Conservation (phyloP, 2,797 vertebrate species). For the Harpagifer antarcticus region DNA sequence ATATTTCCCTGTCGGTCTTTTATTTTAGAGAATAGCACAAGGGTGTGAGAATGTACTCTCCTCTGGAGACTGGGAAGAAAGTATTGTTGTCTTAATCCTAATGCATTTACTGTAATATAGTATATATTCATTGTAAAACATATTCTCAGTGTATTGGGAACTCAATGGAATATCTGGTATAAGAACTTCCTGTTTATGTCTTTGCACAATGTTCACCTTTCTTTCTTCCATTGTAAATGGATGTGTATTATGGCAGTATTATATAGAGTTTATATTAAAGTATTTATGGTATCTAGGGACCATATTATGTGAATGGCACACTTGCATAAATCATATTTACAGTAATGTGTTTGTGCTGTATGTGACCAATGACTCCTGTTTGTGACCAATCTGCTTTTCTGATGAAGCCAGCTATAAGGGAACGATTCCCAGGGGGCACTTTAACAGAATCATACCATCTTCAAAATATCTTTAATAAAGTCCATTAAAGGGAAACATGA, state of each 20-base stretch:
- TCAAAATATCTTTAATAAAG: conserved; percentile 81
- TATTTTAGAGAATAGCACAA: conserved; percentile 74
- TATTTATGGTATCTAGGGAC: conserved; percentile 77
- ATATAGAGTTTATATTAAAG: conserved; percentile 66
- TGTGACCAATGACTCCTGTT: conserved; percentile 68
- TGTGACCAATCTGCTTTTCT: conserved; percentile 63
- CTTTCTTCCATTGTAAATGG: conserved; percentile 80
- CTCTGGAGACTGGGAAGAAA: conserved; percentile 57
- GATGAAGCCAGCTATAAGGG: conserved; percentile 57
- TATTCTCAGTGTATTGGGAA: conserved; percentile 75
- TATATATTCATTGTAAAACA: conserved; percentile 73
- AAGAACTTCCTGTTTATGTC: conserved; percentile 70
- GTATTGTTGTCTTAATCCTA: conserved; percentile 64
- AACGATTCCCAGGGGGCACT: conserved; percentile 75
- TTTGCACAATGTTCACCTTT: conserved; percentile 83
- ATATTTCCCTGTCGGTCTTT: conserved; percentile 47
- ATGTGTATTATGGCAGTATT: conserved; percentile 66
- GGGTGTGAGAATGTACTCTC: conserved; percentile 76
- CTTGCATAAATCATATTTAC: conserved; percentile 73
- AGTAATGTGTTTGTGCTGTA: conserved; percentile 63
- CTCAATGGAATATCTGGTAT: conserved; percentile 68
- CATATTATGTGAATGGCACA: conserved; percentile 76
- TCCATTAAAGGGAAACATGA: conserved; percentile 64
- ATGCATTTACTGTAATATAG: conserved; percentile 75
- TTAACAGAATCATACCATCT: conserved; percentile 80